Base-by-base conservation (phyloP, 2,797 vertebrate species). In the Argentina silus region DNA sequence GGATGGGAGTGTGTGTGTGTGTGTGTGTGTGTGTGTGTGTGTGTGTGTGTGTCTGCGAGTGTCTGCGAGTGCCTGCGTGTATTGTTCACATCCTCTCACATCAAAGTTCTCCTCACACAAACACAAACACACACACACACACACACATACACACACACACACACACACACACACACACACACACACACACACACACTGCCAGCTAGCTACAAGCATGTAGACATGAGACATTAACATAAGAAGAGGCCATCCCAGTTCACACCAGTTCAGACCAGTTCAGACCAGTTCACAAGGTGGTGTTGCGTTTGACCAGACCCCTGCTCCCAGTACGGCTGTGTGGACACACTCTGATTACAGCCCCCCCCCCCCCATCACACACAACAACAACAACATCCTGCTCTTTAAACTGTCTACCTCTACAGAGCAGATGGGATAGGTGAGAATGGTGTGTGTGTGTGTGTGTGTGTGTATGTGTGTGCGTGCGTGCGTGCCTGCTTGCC, bases 241-340 rank as follows among this genome's bases (percentile, higher is more conserved):
- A 81, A 85, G 80, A 53, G 70, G 48, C 57, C 77, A 73, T 72
- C 50, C 19, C 21, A 83, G 63, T 79, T 90, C 76, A 83, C 88
- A 87, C 84, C 75, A 4, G 27, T 36, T 36, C 27, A 36, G 2
- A 36, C 27, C 27, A 36, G 27, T 36, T 2, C 27, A 36, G 72
- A 70, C 19, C 21, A 83, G 63, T 79, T 91, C 76, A 83, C 88
- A 87, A 83, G 74, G 70, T 51, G 60, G 86, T 89, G 90, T 63
- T 69, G 83, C 65, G 62, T 87, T 90, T 88, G 83, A 79, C 81
- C 80, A 72, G 69, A 66, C 74, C 82, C 74, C 75, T 70, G 78
- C 77, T 77, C 79, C 64, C 80, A 84, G 12, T 67, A 19, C 70
- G 72, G 36, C 50, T 68, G 27, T 42, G 67, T 36, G 57, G 6